Conservation (phyloP, 1,140 invertebrate genomes). For the Nixonia krombeini region DNA sequence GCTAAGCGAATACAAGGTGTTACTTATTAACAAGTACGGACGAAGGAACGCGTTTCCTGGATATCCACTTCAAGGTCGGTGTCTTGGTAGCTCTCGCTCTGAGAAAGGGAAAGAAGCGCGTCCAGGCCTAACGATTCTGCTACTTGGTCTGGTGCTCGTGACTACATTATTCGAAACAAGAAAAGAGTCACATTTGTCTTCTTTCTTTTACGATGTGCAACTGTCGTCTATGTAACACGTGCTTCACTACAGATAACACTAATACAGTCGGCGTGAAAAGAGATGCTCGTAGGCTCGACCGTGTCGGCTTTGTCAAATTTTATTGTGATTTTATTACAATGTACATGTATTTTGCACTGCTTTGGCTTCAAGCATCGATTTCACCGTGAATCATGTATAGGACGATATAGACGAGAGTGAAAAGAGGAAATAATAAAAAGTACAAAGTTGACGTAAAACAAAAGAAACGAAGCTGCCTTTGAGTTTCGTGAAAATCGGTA, state of each 20-base stretch:
- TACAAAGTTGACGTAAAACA: constrained; percentile 25
- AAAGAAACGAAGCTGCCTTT: constrained; percentile 33
- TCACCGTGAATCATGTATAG: too few species aligned
- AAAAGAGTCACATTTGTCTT: constrained; percentile 50
- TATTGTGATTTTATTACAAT: too few species aligned
- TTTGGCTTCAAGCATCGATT: too few species aligned
- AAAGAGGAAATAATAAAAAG: constrained; percentile 12
- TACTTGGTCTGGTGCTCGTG: constrained; percentile 51
- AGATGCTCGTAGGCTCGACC: neutral
- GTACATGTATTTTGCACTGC: constrained; percentile 3
- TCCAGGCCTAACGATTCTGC: constrained; percentile 63
- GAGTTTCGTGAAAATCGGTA: constrained; percentile 20
- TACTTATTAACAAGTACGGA: constrained; percentile 55
- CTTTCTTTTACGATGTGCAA: too few species aligned
- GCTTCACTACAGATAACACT: neutral
- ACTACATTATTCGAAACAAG: constrained; percentile 53
- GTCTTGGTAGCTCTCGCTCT: constrained; percentile 63
- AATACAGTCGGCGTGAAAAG: neutral
- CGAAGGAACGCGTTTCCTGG: constrained; percentile 59
- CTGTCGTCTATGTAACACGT: neutral
- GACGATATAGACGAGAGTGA: constrained; percentile 14
- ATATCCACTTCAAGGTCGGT: constrained; percentile 62
- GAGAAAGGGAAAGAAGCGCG: constrained; percentile 68
- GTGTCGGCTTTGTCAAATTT: constrained; percentile 2
- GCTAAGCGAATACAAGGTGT: too few species aligned